Percentiles rank a stretch among this genome's conserved stretches.
Conservation (phyloP, 2,113 vertebrate genomes). For the Onychorhynchus coronatus region DNA sequence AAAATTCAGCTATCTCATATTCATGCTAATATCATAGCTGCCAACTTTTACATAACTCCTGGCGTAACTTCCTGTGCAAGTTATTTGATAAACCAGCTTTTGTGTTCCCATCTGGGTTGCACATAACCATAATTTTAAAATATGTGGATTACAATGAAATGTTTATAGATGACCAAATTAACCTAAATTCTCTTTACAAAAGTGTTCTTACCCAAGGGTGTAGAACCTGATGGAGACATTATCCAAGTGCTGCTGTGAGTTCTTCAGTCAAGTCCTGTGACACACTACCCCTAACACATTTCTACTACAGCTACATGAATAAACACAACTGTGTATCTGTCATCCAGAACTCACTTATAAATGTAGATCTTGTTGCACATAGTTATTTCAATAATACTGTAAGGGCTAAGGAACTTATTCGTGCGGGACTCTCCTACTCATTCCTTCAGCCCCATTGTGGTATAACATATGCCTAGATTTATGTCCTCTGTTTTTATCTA, state of each 20-base stretch:
- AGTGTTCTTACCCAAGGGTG: neutral
- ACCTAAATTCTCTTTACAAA: neutral
- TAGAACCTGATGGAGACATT: neutral
- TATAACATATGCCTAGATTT: neutral
- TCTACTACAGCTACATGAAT: neutral
- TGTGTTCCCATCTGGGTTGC: neutral
- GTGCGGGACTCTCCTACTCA: neutral
- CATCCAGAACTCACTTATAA: neutral
- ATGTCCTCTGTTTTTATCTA: neutral
- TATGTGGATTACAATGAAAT: neutral
- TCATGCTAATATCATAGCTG: neutral
- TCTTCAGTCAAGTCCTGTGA: neutral
- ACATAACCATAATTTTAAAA: neutral
- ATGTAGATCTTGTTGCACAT: neutral
- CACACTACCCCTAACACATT: neutral
- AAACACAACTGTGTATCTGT: neutral
- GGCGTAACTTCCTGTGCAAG: neutral
- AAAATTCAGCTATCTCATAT: neutral
- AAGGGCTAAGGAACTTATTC: neutral
- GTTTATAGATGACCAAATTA: neutral
- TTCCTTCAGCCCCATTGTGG: neutral
- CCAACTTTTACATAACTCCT: neutral
- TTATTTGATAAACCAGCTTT: constrained; percentile 29
- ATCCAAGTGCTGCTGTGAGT: rapidly evolving
- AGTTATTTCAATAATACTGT: neutral